A percentile compares a stretch with the other conserved stretches of the same genome.
Conservation (phyloP, 2,888 invertebrate species). For the Drosophila pseudotalamancana region DNA sequence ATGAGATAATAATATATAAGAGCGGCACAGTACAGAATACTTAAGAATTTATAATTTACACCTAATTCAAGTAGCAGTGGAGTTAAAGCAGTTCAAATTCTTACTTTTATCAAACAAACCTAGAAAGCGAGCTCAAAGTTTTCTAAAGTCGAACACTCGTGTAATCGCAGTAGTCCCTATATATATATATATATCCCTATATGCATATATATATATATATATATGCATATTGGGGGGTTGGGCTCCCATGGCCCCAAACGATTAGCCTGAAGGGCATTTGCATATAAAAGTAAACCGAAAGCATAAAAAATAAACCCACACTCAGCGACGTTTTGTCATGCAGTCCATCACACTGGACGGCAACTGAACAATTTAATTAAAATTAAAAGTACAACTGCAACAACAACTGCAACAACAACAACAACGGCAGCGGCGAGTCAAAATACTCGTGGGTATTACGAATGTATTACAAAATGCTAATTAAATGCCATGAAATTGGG, state of each 20-base stretch:
- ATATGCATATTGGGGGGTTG: conserved; percentile 23
- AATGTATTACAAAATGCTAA: conserved; percentile 78
- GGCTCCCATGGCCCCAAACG: conserved; percentile 40
- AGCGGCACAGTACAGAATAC: too few species aligned
- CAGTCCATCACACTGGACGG: conserved; percentile 45
- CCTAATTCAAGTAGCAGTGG: too few species aligned
- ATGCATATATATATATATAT: too few species aligned
- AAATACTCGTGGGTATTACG: conserved; percentile 69
- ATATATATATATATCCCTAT: too few species aligned
- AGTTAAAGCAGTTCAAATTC: too few species aligned
- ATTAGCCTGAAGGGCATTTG: conserved; percentile 41
- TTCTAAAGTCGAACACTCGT: too few species aligned
- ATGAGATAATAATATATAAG: too few species aligned
- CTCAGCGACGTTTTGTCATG: conserved; percentile 12
- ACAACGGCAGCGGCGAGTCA: conserved; percentile 18
- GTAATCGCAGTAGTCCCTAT: too few species aligned
- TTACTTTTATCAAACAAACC: too few species aligned
- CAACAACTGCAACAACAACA: conserved; percentile 8
- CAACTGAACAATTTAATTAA: conserved; percentile 73
- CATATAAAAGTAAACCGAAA: conserved; percentile 28
- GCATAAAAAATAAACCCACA: conserved; percentile 6
- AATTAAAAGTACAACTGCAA: conserved; percentile 62
- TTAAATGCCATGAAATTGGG: conserved; percentile 71
- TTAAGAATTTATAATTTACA: too few species aligned
- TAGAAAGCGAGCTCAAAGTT: too few species aligned